A percentile compares a stretch with the other conserved stretches of the same genome.
These are phyloP conservation scores for Lichenostomus cassidix DNA, from an alignment of 2,113 vertebrate genomes.

Conservation along the genomic window DNA sequence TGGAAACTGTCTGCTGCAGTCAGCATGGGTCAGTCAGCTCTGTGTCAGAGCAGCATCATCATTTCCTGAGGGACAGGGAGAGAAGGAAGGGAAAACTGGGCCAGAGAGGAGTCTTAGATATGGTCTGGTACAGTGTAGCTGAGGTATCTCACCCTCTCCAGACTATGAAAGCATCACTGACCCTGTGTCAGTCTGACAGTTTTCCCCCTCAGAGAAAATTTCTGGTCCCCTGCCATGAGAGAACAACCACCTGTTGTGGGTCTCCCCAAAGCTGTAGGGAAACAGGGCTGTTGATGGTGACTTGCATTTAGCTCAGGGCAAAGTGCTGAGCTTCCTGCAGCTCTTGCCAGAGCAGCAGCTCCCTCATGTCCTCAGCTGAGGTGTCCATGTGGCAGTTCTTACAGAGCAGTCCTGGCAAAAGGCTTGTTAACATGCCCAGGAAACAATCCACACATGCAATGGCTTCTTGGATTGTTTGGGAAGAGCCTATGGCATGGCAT, in stretches of 20 bases:
- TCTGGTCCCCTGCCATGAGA: neutral
- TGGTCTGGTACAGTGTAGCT: neutral
- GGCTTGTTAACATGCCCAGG: neutral
- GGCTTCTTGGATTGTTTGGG: slow-evolving; percentile 2
- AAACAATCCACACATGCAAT: slow-evolving; percentile 3
- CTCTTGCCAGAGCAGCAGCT: neutral
- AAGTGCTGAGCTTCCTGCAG: neutral
- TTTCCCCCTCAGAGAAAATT: neutral
- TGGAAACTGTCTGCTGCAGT: neutral
- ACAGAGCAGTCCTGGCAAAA: neutral
- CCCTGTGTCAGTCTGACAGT: neutral
- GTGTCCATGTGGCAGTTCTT: neutral
- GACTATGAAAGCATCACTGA: neutral
- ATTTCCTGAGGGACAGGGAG: neutral
- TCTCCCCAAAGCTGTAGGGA: neutral
- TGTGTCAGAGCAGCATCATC: rapidly evolving
- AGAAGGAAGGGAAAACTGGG: neutral
- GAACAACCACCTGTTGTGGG: neutral
- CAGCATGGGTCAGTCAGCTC: neutral
- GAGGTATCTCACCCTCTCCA: neutral
- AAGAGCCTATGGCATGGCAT: neutral
- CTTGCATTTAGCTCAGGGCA: neutral
- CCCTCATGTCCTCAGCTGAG: neutral
- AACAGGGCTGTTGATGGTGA: neutral
- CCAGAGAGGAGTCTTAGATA: neutral